Evolutionary conservation across 2,797 vertebrate genomes (phyloP).

Genomic region (Mycteria americana): DNA sequence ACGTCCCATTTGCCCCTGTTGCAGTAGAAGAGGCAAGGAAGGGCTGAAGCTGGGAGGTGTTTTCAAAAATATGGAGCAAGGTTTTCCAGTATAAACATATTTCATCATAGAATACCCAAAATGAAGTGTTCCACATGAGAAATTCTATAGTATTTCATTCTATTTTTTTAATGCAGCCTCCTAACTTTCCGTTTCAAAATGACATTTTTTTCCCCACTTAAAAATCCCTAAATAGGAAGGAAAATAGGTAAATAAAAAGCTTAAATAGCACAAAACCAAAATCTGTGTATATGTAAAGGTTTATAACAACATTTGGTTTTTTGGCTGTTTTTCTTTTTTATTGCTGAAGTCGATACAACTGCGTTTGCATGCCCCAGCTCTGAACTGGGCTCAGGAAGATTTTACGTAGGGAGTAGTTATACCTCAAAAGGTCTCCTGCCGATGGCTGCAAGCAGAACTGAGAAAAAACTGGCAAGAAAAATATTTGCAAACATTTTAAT

Average conservation of each 20-base stretch:
- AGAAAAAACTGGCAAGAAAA: background rate
- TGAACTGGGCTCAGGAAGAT: background rate
- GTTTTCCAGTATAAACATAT: background rate
- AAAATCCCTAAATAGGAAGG: background rate
- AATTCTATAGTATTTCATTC: background rate
- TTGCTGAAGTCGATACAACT: background rate
- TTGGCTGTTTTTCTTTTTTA: background rate
- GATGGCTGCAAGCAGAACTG: background rate
- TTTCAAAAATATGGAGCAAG: background rate
- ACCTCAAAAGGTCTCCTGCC: background rate
- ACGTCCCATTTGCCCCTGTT: rapidly evolving
- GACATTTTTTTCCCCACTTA: background rate
- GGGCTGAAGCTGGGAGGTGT: rapidly evolving
- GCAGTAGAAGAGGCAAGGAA: background rate
- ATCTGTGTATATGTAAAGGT: too few species aligned
- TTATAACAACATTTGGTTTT: background rate
- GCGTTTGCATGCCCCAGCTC: background rate
- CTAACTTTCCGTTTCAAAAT: background rate
- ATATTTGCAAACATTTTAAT: constrained; percentile 9
- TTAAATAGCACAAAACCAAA: background rate
- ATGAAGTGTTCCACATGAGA: rapidly evolving
- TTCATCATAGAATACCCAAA: background rate
- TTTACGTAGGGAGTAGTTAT: background rate
- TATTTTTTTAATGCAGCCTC: background rate
- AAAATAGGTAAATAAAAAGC: background rate